Evolutionary conservation across 2,113 vertebrate species (phyloP), one percentile per base, ranked within the genome.

Genomic region (Nothobranchius furzeri): DNA sequence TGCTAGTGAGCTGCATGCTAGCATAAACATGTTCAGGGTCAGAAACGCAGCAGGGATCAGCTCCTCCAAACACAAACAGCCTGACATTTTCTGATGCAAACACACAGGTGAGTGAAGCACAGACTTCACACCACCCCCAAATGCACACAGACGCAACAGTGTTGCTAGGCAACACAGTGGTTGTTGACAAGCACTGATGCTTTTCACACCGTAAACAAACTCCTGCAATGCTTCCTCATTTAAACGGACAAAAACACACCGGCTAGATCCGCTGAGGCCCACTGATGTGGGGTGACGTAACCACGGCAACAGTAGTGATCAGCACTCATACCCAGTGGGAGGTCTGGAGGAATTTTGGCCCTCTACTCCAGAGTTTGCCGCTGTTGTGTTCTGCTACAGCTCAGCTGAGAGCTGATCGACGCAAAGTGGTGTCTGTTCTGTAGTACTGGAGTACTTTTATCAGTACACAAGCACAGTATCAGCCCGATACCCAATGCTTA

Each of bases 101-200:
- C 11, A 25, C 24, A 20, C 48, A 48, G 10, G n/a, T 49, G 15
- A 45, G 20, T 20, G 20, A 20, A 20, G 20, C 20, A 20, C 20
- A 20, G 20, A 20, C 20, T 20, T 20, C 20, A 20, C 20, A 20
- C 20, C 20, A 20, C 20, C 20, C 37, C 13, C 14, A 9, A 20
- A 20, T 14, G 7, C 54, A 48, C 45, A 14, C 30, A 37, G 1
- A 6, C 36, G 13, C 37, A 9, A 45, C 52, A 64, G 9, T 25
- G 50, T 64, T 45, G 20, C 61, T 30, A 42, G 49, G 37, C 13
- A 53, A 64, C 61, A 50, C 7, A 14, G 61, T 15, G 36, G 52
- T 25, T 37, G 30, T 17, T 3, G 15, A 36, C 1, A 12, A 37
- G 15, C 24, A 13, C 12, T 15, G 37, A 15, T 4, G 10, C n/a